These are phyloP conservation scores for Archips xylosteana DNA, from an alignment of 2,888 invertebrate species.

Conservation along the genomic window DNA sequence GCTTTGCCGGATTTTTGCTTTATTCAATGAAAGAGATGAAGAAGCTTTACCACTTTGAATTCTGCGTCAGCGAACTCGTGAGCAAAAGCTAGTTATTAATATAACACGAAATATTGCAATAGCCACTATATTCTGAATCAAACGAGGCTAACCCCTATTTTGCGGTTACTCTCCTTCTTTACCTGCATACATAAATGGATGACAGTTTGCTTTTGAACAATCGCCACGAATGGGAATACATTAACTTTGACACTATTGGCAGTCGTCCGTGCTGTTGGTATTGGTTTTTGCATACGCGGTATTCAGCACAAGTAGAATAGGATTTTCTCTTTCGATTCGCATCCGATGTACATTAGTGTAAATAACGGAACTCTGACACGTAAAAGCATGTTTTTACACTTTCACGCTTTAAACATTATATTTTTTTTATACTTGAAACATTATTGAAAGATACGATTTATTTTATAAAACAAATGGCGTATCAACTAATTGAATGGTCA, in stretches of 20 bases:
- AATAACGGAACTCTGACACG: neutral
- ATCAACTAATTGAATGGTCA: too few relatives aligned
- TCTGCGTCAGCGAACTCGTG: too few relatives aligned
- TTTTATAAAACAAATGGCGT: too few relatives aligned
- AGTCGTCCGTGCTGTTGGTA: slow-evolving; percentile 23
- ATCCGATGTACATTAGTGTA: neutral
- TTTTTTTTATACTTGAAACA: too few relatives aligned
- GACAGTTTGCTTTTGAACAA: slow-evolving; percentile 30
- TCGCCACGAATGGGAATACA: slow-evolving; percentile 25
- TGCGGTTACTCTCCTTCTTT: neutral
- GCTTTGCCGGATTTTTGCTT: too few relatives aligned
- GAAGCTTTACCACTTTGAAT: too few relatives aligned
- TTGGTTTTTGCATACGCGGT: slow-evolving; percentile 37
- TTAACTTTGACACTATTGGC: slow-evolving; percentile 42
- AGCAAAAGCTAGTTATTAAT: too few relatives aligned
- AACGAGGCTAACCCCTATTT: neutral
- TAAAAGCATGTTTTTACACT: neutral
- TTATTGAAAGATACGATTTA: neutral
- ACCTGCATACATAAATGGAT: neutral
- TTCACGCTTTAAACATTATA: too few relatives aligned
- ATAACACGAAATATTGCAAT: too few relatives aligned
- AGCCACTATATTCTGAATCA: too few relatives aligned
- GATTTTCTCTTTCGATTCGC: slow-evolving; percentile 26
- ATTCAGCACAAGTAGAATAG: slow-evolving; percentile 27
- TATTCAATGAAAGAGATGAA: too few relatives aligned